A percentile compares a stretch with the other conserved stretches of the same genome.
Evolutionary conservation across 2,797 vertebrate genomes (phyloP).

Genomic region (Coregonus sp.): DNA sequence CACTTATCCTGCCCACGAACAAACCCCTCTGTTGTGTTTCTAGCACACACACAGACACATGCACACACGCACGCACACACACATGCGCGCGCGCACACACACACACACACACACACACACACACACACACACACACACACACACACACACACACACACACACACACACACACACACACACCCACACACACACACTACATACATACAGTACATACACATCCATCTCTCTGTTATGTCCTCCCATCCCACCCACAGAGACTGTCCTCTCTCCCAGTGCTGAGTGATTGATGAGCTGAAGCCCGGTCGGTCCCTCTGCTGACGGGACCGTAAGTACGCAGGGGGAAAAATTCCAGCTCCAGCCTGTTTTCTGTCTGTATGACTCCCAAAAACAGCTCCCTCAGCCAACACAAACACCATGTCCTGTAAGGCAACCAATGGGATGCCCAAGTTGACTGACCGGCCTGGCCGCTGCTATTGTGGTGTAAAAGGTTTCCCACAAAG

Average conservation of each 20-base stretch:
- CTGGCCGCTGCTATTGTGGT: slow-evolving; percentile 62
- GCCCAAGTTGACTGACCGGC: slow-evolving; percentile 1
- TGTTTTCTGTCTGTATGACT: slow-evolving; percentile 57
- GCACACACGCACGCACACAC: background rate
- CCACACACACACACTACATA: slow-evolving; percentile 29
- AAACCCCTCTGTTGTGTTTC: slow-evolving; percentile 50
- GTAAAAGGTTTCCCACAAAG: slow-evolving; percentile 73
- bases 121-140: slow-evolving; percentile 2
- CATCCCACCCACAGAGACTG: slow-evolving; percentile 66
- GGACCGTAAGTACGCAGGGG: slow-evolving; percentile 34
- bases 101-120: slow-evolving; percentile 3
- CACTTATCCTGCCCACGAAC: slow-evolving; percentile 38
- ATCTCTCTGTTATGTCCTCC: slow-evolving; percentile 51
- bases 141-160: slow-evolving; percentile 10
- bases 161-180: slow-evolving; percentile 18
- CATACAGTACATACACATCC: slow-evolving; percentile 46
- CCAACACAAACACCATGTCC: slow-evolving; percentile 73
- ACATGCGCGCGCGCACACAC: slow-evolving; percentile 6
- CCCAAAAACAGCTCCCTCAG: slow-evolving; percentile 61
- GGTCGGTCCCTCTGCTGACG: slow-evolving; percentile 49
- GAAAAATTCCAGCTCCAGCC: slow-evolving; percentile 53
- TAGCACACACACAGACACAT: slow-evolving; percentile 20
- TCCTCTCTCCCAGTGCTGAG: slow-evolving; percentile 58
- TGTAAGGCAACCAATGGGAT: slow-evolving; percentile 62
- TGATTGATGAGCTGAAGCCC: slow-evolving; percentile 71